phyloP scores from a whole-genome alignment of 2,888 invertebrate species.

The Bruchidius siliquastri region DNA sequence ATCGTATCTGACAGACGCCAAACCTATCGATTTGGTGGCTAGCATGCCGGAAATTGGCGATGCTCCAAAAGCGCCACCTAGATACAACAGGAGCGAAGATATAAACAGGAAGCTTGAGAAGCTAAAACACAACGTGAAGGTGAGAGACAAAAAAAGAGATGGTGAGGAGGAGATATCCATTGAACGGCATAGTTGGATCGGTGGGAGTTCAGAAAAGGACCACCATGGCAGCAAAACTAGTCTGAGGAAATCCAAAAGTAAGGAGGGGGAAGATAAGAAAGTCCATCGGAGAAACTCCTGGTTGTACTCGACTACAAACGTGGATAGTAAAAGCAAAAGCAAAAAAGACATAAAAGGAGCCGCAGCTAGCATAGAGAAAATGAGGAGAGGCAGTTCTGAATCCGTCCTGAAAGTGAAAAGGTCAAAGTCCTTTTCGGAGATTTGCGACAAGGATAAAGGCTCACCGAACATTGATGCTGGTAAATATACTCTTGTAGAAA shows the following conservation, averaged over 20 bases:
- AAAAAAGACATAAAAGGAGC: constrained; percentile 14
- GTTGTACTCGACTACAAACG: constrained; percentile 40
- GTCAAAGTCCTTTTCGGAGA: constrained; percentile 40
- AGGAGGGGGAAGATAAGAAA: constrained; percentile 30
- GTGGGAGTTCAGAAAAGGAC: constrained; percentile 29
- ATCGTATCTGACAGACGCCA: neutral
- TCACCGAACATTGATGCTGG: neutral
- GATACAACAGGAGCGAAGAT: constrained; percentile 47
- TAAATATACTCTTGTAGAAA: constrained; percentile 2
- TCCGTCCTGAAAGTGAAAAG: constrained; percentile 13
- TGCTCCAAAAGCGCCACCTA: constrained; percentile 53
- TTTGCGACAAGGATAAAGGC: constrained; percentile 17
- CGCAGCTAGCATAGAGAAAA: neutral
- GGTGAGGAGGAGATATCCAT: constrained; percentile 12
- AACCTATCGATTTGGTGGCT: neutral
- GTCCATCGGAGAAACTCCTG: constrained; percentile 36
- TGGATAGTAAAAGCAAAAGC: constrained; percentile 16
- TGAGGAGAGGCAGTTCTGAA: neutral
- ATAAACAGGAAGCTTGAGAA: constrained; percentile 53
- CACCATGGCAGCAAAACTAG: constrained; percentile 2
- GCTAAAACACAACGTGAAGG: constrained; percentile 57
- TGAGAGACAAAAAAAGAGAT: constrained; percentile 35
- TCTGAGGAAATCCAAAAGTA: neutral
- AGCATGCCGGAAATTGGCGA: constrained; percentile 17
- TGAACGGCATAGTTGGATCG: neutral